A percentile compares a stretch with the other conserved stretches of the same genome.
Evolutionary conservation across 1,140 invertebrate genomes (phyloP).

Genomic region (Nomia melanderi): DNA sequence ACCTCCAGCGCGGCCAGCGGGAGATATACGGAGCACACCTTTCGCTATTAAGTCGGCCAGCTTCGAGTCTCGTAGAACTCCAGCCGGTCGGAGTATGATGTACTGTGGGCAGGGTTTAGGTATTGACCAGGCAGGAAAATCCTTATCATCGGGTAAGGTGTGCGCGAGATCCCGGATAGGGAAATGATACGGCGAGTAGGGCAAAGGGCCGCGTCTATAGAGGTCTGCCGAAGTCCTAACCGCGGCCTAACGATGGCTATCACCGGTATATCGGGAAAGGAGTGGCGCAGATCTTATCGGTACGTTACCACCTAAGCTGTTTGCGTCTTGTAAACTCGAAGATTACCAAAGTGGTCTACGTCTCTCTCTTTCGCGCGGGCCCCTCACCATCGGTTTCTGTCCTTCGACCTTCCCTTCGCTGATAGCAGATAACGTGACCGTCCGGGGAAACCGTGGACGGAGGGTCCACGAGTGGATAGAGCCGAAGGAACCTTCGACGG

Average conservation of each 20-base stretch:
- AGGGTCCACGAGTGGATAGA: slow-evolving; percentile 58
- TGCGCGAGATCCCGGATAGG: slow-evolving; percentile 55
- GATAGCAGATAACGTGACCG: slow-evolving; percentile 72
- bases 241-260: slow-evolving; percentile 66
- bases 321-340: slow-evolving; percentile 77
- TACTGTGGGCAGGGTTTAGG: slow-evolving; percentile 9
- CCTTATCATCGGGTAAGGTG: slow-evolving; percentile 53
- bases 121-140: slow-evolving; percentile 53
- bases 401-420: slow-evolving; percentile 23
- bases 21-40: slow-evolving; percentile 45
- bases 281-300: slow-evolving; percentile 72
- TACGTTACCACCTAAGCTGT: slow-evolving; percentile 77
- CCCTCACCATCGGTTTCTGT: slow-evolving; percentile 13
- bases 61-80: slow-evolving; percentile 31
- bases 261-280: slow-evolving; percentile 63
- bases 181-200: slow-evolving; percentile 44
- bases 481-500: slow-evolving; percentile 58
- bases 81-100: slow-evolving; percentile 28
- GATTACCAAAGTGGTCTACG: slow-evolving; percentile 61
- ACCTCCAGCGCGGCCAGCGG: slow-evolving; percentile 35
- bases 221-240: slow-evolving; percentile 62
- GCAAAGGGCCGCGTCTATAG: slow-evolving; percentile 40
- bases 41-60: slow-evolving; percentile 45
- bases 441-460: slow-evolving; percentile 62
- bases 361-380: slow-evolving; percentile 27